A percentile compares a stretch with the other conserved stretches of the same genome.
phyloP scores from a whole-genome alignment of 1,140 invertebrate species.

The Brachystomella parvula region DNA sequence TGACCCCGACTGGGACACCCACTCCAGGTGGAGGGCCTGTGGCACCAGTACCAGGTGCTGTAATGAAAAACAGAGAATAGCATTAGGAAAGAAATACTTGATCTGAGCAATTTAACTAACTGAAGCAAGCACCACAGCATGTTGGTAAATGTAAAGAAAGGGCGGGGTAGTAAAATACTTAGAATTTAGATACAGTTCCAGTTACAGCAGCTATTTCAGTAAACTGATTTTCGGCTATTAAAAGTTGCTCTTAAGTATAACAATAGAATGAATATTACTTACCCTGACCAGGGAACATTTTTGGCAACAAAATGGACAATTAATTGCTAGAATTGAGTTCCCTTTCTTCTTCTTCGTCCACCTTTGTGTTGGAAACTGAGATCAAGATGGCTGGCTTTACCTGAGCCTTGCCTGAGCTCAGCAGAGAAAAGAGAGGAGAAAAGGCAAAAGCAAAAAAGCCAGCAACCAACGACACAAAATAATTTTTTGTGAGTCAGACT shows the following conservation, averaged over 20 bases:
- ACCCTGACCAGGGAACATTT: slow-evolving; percentile 22
- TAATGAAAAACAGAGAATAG: slow-evolving; percentile 29
- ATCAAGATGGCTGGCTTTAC: slow-evolving; percentile 1
- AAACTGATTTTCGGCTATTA: too few relatives aligned
- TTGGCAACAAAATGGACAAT: neutral
- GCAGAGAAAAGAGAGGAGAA: too few relatives aligned
- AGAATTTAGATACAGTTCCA: too few relatives aligned
- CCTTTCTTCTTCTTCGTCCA: neutral
- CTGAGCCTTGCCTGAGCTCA: neutral
- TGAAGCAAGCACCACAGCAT: too few relatives aligned
- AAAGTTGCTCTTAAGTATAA: neutral
- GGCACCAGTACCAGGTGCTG: slow-evolving; percentile 42
- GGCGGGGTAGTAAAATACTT: too few relatives aligned
- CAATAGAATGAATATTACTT: slow-evolving; percentile 3
- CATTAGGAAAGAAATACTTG: neutral
- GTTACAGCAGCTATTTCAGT: too few relatives aligned
- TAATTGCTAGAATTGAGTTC: neutral
- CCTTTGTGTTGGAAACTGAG: neutral
- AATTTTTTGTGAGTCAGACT: too few relatives aligned
- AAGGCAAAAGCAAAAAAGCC: too few relatives aligned
- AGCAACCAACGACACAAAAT: neutral
- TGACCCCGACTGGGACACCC: slow-evolving; percentile 30
- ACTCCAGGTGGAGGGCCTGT: slow-evolving; percentile 39
- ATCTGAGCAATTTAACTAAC: slow-evolving; percentile 6
- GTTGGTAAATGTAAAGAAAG: too few relatives aligned